Base-by-base conservation (phyloP, 2,797 vertebrate species). In the Zenarchopterus dispar region DNA sequence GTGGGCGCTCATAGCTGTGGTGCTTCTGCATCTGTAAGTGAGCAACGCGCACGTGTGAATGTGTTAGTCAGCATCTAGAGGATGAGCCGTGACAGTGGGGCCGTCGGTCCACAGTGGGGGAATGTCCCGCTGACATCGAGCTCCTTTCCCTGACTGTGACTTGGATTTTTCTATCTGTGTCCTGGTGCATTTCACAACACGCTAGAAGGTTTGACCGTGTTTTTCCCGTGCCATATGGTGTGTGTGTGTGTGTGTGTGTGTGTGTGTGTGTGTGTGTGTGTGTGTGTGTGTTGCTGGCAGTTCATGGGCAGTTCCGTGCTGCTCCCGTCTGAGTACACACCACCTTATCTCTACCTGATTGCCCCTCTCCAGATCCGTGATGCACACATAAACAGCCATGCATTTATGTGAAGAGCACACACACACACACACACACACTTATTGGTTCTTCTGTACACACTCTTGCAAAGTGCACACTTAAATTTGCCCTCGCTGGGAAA, bases 291-390 rank as follows among this genome's bases (percentile, higher is more conserved):
- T 69, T 44, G 36, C 31, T 75, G 56, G 65, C 67, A 73, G 69
- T 81, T 86, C 81, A 68, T 26, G 57, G 60, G 76, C 81, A 92
- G 91, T 89, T 93, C 92, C 89, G 89, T 90, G 92, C 88, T 92
- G 90, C 90, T 93, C 92, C 91, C 73, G 82, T 86, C 90, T 93
- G 78, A 89, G 89, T 91, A 92, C 92, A 94, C 86, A 93, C 53
- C 67, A 71, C 56, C 89, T 93, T 93, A 93, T 93, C 93, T 79
- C 53, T 26, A 49, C 71, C 80, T 80, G 82, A 90, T 92, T 91
- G 78, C 75, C 50, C 67, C 55, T 65, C 66, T 81, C 78, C 36
- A 76, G 84, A 90, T 92, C 90, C 82, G 84, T 84, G 82, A 91
- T 82, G 63, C 78, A 79, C 67, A 82, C 73, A 75, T 61, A 65